phyloP scores from a whole-genome alignment of 1,140 invertebrate species.

The Halictus rubicundus region DNA sequence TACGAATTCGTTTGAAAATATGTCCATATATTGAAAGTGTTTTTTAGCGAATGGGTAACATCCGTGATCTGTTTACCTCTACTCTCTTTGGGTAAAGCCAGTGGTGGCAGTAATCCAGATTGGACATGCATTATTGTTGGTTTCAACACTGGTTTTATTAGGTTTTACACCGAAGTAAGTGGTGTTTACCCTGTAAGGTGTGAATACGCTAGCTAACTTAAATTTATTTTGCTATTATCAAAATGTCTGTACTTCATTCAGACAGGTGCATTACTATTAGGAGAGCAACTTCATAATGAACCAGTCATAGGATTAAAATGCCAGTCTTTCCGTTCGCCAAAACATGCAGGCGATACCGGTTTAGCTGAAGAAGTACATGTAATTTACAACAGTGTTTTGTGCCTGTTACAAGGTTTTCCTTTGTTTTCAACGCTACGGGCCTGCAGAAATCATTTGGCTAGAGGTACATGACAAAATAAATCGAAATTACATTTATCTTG shows the following conservation, averaged over 20 bases:
- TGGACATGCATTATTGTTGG: conserved; percentile 96
- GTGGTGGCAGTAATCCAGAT: conserved; percentile 87
- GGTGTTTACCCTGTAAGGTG: background rate
- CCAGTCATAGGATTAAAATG: conserved; percentile 90
- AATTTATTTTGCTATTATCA: background rate
- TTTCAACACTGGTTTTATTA: conserved; percentile 90
- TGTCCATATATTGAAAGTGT: conserved; percentile 52
- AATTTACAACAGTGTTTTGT: conserved; percentile 88
- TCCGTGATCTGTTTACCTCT: conserved; percentile 83
- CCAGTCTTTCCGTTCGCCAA: conserved; percentile 86
- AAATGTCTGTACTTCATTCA: conserved; percentile 69
- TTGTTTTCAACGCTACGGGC: conserved; percentile 90
- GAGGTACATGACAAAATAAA: conserved; percentile 81
- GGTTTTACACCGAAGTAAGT: conserved; percentile 92
- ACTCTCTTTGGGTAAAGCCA: conserved; percentile 86
- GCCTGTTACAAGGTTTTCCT: conserved; percentile 91
- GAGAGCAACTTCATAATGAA: conserved; percentile 92
- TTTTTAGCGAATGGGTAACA: conserved; percentile 82
- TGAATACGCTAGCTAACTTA: background rate
- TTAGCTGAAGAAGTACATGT: conserved; percentile 92
- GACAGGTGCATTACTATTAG: conserved; percentile 89
- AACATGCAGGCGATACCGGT: conserved; percentile 81
- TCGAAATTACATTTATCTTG: conserved; percentile 1
- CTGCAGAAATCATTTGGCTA: conserved; percentile 90
- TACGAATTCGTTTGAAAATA: conserved; percentile 29